Evolutionary conservation across 2,113 vertebrate genomes (phyloP).

Genomic region (Pygoscelis antarcticus): DNA sequence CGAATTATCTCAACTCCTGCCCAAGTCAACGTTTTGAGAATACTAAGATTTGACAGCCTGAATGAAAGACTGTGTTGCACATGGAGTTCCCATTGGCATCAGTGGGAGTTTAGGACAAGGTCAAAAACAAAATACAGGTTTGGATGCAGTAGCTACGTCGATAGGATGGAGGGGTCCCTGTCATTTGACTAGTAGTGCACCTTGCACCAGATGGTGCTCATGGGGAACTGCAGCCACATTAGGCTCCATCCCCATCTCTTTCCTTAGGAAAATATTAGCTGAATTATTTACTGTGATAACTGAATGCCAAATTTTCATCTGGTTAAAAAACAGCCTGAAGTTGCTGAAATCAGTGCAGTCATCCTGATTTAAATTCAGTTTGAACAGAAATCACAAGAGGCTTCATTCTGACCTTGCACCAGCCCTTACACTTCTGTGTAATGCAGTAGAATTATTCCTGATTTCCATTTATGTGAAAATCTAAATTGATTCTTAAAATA

Average conservation of each 20-base stretch:
- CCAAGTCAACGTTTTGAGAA: neutral
- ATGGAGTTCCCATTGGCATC: neutral
- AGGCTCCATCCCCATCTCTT: neutral
- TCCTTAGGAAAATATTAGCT: neutral
- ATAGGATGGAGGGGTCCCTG: neutral
- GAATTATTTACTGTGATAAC: conserved; percentile 12
- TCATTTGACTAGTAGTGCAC: neutral
- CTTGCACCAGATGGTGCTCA: neutral
- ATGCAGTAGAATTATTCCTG: conserved; percentile 53
- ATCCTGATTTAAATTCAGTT: conserved; percentile 65
- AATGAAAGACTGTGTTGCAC: neutral
- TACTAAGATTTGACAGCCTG: neutral
- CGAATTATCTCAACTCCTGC: neutral
- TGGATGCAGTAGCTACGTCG: neutral
- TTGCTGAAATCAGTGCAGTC: conserved; percentile 53
- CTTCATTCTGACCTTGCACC: conserved; percentile 58
- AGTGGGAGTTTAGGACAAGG: neutral
- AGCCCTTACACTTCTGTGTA: conserved; percentile 46
- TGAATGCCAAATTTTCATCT: neutral
- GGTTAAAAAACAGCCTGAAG: neutral
- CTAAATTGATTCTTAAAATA: conserved; percentile 67
- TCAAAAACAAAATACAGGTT: neutral
- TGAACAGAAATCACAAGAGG: conserved; percentile 58
- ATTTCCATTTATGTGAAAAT: conserved; percentile 66
- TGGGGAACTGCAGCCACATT: neutral